Conservation (phyloP, 2,113 vertebrate species). For the Alosa alosa region DNA sequence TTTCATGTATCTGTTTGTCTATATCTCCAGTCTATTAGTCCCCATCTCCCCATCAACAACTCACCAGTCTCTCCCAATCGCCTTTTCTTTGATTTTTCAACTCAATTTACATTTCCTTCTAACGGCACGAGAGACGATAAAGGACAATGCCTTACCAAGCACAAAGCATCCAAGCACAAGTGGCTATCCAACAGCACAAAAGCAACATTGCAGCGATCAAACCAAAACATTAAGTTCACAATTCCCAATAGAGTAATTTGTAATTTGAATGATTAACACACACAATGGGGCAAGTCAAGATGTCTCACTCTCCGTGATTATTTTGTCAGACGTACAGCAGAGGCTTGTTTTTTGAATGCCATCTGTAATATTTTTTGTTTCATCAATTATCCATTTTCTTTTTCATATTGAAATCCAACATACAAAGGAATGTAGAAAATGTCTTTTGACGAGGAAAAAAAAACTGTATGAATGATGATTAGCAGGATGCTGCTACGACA, state of each 20-base stretch:
- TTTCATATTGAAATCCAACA: background rate
- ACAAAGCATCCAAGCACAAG: background rate
- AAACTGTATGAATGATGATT: background rate
- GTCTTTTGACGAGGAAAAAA: background rate
- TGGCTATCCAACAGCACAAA: background rate
- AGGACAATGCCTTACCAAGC: background rate
- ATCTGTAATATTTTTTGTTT: background rate
- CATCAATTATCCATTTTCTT: background rate
- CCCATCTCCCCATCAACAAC: background rate
- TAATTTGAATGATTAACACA: background rate
- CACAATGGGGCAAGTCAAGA: background rate
- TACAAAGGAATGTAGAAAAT: no score
- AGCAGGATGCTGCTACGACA: background rate
- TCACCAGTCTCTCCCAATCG: background rate
- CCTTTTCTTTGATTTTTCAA: background rate
- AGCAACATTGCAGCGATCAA: background rate
- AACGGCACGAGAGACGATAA: background rate
- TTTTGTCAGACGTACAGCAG: conserved; percentile 6
- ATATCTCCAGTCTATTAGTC: background rate
- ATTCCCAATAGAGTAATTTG: background rate
- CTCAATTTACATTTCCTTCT: background rate
- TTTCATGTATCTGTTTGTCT: background rate
- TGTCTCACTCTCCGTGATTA: conserved; percentile 8
- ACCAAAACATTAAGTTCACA: background rate
- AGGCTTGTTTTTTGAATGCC: background rate